These are phyloP conservation scores for Drosophila repleta DNA, from an alignment of 1,140 invertebrate genomes.

Conservation along the genomic window DNA sequence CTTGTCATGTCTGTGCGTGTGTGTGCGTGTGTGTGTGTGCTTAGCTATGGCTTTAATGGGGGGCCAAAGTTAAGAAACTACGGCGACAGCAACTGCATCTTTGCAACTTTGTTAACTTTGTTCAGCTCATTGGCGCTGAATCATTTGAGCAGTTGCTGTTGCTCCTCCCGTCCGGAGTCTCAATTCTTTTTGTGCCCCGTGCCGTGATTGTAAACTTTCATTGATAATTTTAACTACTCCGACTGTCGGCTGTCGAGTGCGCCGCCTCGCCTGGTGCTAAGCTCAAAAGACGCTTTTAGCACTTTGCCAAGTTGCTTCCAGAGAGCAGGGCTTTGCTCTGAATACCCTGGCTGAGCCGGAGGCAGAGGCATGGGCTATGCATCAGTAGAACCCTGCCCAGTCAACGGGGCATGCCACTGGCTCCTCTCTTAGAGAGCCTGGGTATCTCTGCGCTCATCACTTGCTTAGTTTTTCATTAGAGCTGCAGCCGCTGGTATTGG, in stretches of 20 bases:
- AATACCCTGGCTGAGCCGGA: slow-evolving; percentile 3
- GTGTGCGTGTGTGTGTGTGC: background rate
- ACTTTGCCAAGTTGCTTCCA: slow-evolving; percentile 58
- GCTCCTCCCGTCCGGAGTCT: slow-evolving; percentile 17
- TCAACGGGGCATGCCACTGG: too few relatives aligned
- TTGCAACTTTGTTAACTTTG: slow-evolving; percentile 46
- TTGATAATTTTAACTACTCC: slow-evolving; percentile 78
- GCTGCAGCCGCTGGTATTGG: background rate
- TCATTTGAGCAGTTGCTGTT: slow-evolving; percentile 50
- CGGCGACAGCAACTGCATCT: slow-evolving; percentile 16
- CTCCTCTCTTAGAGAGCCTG: too few relatives aligned
- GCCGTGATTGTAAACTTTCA: slow-evolving; percentile 77
- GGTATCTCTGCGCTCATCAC: background rate
- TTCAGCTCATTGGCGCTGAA: slow-evolving; percentile 45
- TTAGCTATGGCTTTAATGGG: slow-evolving; percentile 51
- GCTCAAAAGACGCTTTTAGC: slow-evolving; percentile 66
- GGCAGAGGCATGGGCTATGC: too few relatives aligned
- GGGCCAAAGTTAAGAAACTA: slow-evolving; percentile 69
- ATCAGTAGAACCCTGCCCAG: too few relatives aligned
- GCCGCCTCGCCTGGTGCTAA: slow-evolving; percentile 30
- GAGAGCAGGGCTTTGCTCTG: slow-evolving; percentile 27
- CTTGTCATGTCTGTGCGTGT: slow-evolving; percentile 9
- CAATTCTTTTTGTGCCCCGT: slow-evolving; percentile 28
- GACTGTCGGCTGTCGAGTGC: background rate
- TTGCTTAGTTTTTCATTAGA: background rate